Evolutionary conservation across 2,113 vertebrate species (phyloP).

Genomic region (Amazona vittata): DNA sequence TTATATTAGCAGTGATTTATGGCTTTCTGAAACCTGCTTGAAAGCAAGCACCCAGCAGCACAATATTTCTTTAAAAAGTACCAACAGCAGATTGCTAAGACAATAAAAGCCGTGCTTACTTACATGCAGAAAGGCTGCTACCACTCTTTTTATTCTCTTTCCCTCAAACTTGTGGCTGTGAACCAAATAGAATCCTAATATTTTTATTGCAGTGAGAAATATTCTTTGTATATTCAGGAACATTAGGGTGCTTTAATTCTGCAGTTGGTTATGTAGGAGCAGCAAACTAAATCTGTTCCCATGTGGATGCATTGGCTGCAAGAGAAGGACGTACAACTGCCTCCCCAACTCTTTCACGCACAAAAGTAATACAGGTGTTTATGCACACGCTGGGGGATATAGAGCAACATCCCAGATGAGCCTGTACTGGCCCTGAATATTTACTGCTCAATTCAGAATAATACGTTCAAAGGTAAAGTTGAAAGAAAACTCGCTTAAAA

Average conservation of each 20-base stretch:
- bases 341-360: neutral
- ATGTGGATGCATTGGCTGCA: neutral
- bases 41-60: neutral
- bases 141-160: neutral
- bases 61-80: neutral
- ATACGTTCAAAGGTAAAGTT: neutral
- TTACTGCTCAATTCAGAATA: neutral
- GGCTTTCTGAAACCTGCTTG: neutral
- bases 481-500: neutral
- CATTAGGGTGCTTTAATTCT: neutral
- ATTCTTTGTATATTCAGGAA: neutral
- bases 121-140: neutral
- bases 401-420: neutral
- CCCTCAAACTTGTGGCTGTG: neutral
- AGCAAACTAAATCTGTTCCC: neutral
- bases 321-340: neutral
- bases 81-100: neutral
- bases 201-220: neutral
- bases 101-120: neutral
- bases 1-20: conserved; percentile 12
- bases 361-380: neutral
- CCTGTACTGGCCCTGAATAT: neutral
- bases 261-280: neutral
- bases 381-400: accelerated
- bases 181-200: neutral